A percentile compares a stretch with the other conserved stretches of the same genome.
Evolutionary conservation across 2,888 invertebrate genomes (phyloP).

Genomic region (Ophioninae sp.): DNA sequence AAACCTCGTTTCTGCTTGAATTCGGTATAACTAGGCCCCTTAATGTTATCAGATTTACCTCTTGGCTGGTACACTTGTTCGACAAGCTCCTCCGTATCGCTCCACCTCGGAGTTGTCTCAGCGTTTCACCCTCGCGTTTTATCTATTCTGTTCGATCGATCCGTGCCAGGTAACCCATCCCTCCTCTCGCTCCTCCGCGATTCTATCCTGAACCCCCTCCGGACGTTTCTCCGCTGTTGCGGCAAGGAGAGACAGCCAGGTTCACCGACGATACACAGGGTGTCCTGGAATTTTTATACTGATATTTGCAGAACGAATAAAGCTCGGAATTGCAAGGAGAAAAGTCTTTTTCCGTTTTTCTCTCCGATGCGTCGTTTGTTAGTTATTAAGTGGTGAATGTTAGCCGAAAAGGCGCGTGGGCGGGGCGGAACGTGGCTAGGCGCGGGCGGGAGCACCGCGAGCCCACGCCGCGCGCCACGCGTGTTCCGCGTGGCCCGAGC

Average conservation of each 20-base stretch:
- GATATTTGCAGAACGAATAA: background rate
- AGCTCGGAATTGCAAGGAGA: background rate
- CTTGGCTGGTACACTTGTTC: conserved; percentile 2
- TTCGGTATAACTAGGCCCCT: background rate
- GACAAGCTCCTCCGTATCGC: conserved; percentile 41
- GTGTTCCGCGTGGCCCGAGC: no score
- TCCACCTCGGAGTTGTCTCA: conserved; percentile 27
- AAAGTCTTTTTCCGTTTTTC: background rate
- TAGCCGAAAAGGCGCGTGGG: background rate
- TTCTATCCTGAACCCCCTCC: background rate
- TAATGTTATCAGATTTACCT: conserved; percentile 15
- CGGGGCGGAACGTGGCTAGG: background rate
- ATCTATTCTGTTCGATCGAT: conserved; percentile 64
- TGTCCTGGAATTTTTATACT: background rate
- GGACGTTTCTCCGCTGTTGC: conserved; percentile 49
- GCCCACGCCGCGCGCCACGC: no score
- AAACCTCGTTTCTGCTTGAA: background rate
- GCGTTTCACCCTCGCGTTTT: conserved; percentile 56
- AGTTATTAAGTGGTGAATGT: background rate
- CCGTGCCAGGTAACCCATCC: conserved; percentile 62
- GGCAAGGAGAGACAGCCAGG: conserved; percentile 38
- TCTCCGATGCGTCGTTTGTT: background rate
- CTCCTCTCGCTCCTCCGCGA: conserved; percentile 21
- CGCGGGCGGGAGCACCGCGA: no score
- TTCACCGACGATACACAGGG: conserved; percentile 40